Evolutionary conservation across 2,797 vertebrate genomes (phyloP).

Genomic region (Schizopygopsis malacanthus): DNA sequence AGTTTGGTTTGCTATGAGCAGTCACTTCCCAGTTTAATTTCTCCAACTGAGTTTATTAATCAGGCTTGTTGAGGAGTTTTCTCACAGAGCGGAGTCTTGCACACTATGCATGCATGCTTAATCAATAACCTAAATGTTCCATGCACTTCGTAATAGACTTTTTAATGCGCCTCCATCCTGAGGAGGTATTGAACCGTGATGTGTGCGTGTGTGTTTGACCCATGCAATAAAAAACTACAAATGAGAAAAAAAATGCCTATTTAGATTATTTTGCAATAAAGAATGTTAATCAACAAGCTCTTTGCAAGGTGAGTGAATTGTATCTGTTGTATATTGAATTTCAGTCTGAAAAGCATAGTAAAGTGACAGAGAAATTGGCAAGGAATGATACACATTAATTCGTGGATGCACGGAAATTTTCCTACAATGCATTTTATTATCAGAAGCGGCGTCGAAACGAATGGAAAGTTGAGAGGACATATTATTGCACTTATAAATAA

Average conservation of each 20-base stretch:
- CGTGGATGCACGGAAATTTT: background rate
- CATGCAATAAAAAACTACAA: slow-evolving; percentile 40
- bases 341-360: slow-evolving; percentile 40
- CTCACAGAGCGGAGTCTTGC: slow-evolving; percentile 43
- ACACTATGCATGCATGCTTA: slow-evolving; percentile 50
- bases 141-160: slow-evolving; percentile 53
- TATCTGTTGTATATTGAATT: slow-evolving; percentile 13
- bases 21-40: slow-evolving; percentile 61
- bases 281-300: background rate
- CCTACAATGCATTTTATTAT: background rate
- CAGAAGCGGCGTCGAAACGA: background rate
- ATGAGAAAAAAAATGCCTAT: slow-evolving; percentile 39
- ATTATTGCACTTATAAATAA: slow-evolving; percentile 1
- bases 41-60: slow-evolving; percentile 60
- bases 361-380: slow-evolving; percentile 10
- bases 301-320: slow-evolving; percentile 34
- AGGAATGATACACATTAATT: slow-evolving; percentile 7
- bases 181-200: slow-evolving; percentile 57
- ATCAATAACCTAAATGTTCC: slow-evolving; percentile 63
- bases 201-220: slow-evolving; percentile 60
- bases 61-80: slow-evolving; percentile 58
- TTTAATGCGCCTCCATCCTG: slow-evolving; percentile 60
- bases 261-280: slow-evolving; percentile 40
- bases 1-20: slow-evolving; percentile 57
- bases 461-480: background rate